Base-by-base conservation (phyloP, 2,797 vertebrate genomes). In the Neostethus bicornis region DNA sequence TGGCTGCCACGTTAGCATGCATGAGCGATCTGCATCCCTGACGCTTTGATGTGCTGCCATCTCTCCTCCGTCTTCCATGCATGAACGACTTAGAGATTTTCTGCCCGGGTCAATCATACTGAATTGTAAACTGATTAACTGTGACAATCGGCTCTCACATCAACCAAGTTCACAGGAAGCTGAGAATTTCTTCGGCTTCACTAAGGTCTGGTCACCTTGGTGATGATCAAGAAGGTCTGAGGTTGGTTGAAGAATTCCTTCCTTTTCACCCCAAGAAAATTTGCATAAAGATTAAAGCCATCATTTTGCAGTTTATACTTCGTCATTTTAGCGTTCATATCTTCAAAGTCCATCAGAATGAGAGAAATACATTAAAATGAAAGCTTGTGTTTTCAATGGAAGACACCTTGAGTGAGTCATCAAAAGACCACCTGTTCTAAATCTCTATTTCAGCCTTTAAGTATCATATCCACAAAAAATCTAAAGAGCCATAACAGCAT, bases 61-160 rank as follows among this genome's bases (percentile, higher is more conserved):
- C 75, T 63, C 71, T 73, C 57, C 64, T 53, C 52, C 79, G 78
- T 78, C 73, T 53, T 70, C 82, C 78, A 79, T 75, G 79, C 85
- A 69, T 80, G 80, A 84, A 75, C 56, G 58, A 79, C 76, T 70
- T 88, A 89, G 88, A 85, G 89, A 91, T 89, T 89, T 89, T 79
- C 88, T 75, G 85, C 74, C 81, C 25, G 16, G 85, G 84, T 84
- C 84, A 80, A 88, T 88, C 85, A 83, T 60, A 75, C 59, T 61
- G 72, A 85, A 79, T 70, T 28, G 75, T 14, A 3, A 66, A 51
- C 70, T 71, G 85, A 90, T 89, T 66, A 26, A 70, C 65, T 83
- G 78, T 81, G 89, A 90, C 85, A 81, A 83, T 78, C 61, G 0
- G 60, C 63, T 50, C 67, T 42, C 69, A 55, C 53, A 0, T 54